phyloP scores from a whole-genome alignment of 2,113 vertebrate species.

The Eonycteris spelaea region DNA sequence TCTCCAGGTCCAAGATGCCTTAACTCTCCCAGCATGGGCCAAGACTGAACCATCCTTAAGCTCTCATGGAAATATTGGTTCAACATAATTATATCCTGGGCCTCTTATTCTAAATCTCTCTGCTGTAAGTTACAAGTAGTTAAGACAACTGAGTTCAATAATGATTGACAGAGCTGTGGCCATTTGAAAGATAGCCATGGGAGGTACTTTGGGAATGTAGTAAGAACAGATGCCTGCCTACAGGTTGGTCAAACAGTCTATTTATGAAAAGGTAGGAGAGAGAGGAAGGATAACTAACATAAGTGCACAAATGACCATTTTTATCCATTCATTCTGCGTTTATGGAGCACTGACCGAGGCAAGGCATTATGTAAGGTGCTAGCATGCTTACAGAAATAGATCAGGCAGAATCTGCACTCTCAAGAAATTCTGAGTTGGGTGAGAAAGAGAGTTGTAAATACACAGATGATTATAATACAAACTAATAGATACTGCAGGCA shows the following conservation, averaged over 20 bases:
- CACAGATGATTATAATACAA: neutral
- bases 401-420: neutral
- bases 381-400: neutral
- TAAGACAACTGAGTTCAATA: neutral
- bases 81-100: neutral
- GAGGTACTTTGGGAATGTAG: neutral
- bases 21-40: neutral
- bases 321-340: neutral
- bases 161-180: neutral
- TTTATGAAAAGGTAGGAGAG: neutral
- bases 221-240: neutral
- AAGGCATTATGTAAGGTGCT: neutral
- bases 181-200: neutral
- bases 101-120: neutral
- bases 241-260: neutral
- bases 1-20: neutral
- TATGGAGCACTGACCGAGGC: neutral
- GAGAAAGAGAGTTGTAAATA: constrained; percentile 6
- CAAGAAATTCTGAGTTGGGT: neutral
- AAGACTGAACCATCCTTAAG: neutral
- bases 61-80: neutral
- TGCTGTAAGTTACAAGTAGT: neutral
- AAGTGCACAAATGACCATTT: neutral
- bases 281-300: neutral
- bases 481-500: neutral